Evolutionary conservation across 2,113 vertebrate genomes (phyloP), one percentile per base, ranked within the genome.

Genomic region (Tragelaphus scriptus): DNA sequence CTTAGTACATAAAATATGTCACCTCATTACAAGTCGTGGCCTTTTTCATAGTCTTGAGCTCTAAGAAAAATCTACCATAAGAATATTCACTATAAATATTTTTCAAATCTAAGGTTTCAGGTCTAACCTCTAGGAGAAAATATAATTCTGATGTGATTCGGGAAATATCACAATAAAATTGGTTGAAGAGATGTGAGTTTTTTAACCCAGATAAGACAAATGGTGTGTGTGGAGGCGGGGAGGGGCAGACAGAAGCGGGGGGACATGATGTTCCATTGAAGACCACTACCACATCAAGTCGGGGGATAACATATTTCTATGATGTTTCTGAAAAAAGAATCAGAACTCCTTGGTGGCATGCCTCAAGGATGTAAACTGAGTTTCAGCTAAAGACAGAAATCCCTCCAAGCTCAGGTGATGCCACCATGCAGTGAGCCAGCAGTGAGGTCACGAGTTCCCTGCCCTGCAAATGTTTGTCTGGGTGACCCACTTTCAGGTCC

Each of bases 211-310:
- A 40, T 81, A 21, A 86, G 36, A 53, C 44, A 63, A 75, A 17
- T 2, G 1, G 11, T 25, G 21, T 25, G 11, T 75, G 71, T 65
- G 15, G 30, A 7, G 1, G 15, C 0, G 9, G 10, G 8, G 2
- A 9, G 10, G 8, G 2, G 5, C 1, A 1, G 23, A 40, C 12
- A 0, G 40, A 44, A 44, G 3, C 3, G 1, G 12, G 17, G 59
- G 32, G 44, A 30, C 15, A 5, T 1, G 49, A 3, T 28, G 10
- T 26, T 63, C 32, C 44, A 2, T 4, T 30, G 26, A 85, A 65
- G 56, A 15, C 59, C 2, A 9, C 21, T 23, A 1, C 21, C 17
- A 3, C 5, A 36, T 65, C 63, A n/a, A 19, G 68, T 9, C 2
- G 2, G 32, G 56, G 47, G 77, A 51, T 53, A 75, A 47, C 47